phyloP scores from a whole-genome alignment of 2,797 vertebrate species.

The Mallotus villosus region DNA sequence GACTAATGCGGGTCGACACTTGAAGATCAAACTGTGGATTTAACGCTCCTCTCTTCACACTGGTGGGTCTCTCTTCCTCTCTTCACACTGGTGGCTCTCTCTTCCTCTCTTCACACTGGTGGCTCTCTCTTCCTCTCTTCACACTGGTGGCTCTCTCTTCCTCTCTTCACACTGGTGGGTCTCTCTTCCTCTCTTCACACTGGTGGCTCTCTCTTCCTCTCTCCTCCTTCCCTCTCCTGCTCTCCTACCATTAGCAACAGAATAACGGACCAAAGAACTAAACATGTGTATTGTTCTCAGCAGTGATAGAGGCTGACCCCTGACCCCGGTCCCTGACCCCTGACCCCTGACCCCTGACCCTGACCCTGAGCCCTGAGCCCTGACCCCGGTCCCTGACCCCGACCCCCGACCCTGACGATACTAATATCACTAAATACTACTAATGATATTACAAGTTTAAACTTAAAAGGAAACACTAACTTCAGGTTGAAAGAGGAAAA shows the following conservation, averaged over 20 bases:
- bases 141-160: slow-evolving; percentile 45
- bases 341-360: slow-evolving; percentile 64
- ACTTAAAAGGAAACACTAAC: slow-evolving; percentile 76
- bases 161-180: no score
- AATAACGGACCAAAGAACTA: slow-evolving; percentile 87
- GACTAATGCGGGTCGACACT: slow-evolving; percentile 86
- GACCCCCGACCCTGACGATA: slow-evolving; percentile 65
- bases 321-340: slow-evolving; percentile 46
- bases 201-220: no score
- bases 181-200: slow-evolving; percentile 49
- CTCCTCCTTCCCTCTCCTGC: no score
- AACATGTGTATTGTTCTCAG: slow-evolving; percentile 84
- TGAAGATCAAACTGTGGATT: slow-evolving; percentile 80
- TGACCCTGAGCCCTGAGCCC: no score
- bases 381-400: slow-evolving; percentile 46
- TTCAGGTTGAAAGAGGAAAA: slow-evolving; percentile 79
- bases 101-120: no score
- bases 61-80: slow-evolving; percentile 77
- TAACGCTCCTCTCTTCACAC: slow-evolving; percentile 70
- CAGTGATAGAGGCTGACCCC: slow-evolving; percentile 64
- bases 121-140: slow-evolving; percentile 65
- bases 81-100: slow-evolving; percentile 36
- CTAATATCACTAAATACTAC: slow-evolving; percentile 81
- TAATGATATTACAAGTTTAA: slow-evolving; percentile 79
- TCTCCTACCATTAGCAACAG: slow-evolving; percentile 73